Evolutionary conservation across 2,113 vertebrate genomes (phyloP).

Genomic region (Myanophis thanlyinensis): DNA sequence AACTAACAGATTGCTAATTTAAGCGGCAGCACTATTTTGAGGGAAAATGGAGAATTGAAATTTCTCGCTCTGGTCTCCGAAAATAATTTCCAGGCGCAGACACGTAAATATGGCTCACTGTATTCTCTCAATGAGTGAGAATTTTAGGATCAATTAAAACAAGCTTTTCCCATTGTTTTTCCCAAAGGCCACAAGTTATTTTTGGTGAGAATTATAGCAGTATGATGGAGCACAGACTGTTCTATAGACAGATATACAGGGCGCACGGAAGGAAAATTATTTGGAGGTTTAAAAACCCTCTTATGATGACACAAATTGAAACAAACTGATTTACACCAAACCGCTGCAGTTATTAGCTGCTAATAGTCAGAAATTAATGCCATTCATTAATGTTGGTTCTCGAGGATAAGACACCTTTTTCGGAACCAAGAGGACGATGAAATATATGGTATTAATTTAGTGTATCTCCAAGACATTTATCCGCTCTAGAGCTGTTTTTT

Average conservation of each 20-base stretch:
- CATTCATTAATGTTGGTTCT: background rate
- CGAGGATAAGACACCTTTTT: background rate
- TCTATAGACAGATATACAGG: background rate
- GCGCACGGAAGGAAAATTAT: background rate
- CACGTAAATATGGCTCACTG: background rate
- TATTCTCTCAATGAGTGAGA: constrained; percentile 16
- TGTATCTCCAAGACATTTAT: background rate
- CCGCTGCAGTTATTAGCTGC: background rate
- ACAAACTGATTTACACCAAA: background rate
- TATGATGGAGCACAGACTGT: background rate
- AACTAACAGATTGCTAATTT: constrained; percentile 21
- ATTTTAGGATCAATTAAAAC: constrained; percentile 3
- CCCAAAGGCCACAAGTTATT: background rate
- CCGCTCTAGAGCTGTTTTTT: constrained; percentile 24
- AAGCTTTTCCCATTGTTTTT: background rate
- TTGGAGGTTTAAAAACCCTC: background rate
- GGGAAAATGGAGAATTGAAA: constrained; percentile 35
- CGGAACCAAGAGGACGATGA: background rate
- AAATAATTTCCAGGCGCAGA: constrained; percentile 39
- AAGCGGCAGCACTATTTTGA: constrained; percentile 29
- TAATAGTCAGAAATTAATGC: background rate
- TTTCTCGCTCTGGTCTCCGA: constrained; percentile 18
- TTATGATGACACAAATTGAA: background rate
- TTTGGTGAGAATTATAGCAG: background rate
- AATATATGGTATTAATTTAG: constrained; percentile 3